These are phyloP conservation scores for Periphyllus acericola DNA, from an alignment of 2,888 invertebrate genomes.

Conservation along the genomic window DNA sequence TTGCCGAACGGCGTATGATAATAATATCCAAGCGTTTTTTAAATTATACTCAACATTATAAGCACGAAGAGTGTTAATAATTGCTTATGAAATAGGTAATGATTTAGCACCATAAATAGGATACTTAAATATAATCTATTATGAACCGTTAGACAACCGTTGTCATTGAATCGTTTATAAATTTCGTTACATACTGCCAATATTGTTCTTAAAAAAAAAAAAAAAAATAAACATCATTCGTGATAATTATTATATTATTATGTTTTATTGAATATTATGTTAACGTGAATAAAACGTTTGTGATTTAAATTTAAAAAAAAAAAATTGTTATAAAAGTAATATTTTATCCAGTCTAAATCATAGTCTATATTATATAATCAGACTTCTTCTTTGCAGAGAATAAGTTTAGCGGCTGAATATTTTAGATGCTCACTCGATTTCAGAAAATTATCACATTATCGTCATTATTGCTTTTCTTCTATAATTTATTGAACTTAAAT, in stretches of 20 bases:
- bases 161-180: neutral
- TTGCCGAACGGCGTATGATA: neutral
- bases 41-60: neutral
- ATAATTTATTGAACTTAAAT: too few relatives aligned
- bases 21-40: neutral
- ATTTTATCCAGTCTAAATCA: neutral
- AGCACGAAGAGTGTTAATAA: neutral
- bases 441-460: too few relatives aligned
- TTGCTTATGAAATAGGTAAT: neutral
- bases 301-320: slow-evolving; percentile 26
- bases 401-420: too few relatives aligned
- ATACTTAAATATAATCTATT: too few relatives aligned
- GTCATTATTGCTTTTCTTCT: too few relatives aligned
- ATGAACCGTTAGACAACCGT: neutral
- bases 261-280: slow-evolving; percentile 32
- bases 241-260: neutral
- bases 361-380: too few relatives aligned
- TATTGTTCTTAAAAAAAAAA: neutral
- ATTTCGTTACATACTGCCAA: neutral
- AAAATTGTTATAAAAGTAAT: neutral
- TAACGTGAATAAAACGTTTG: slow-evolving; percentile 25
- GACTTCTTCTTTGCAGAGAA: too few relatives aligned
- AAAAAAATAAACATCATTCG: neutral
- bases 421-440: too few relatives aligned
- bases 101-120: neutral